Conservation (phyloP, 2,113 vertebrate genomes). For the Penelope pileata region DNA sequence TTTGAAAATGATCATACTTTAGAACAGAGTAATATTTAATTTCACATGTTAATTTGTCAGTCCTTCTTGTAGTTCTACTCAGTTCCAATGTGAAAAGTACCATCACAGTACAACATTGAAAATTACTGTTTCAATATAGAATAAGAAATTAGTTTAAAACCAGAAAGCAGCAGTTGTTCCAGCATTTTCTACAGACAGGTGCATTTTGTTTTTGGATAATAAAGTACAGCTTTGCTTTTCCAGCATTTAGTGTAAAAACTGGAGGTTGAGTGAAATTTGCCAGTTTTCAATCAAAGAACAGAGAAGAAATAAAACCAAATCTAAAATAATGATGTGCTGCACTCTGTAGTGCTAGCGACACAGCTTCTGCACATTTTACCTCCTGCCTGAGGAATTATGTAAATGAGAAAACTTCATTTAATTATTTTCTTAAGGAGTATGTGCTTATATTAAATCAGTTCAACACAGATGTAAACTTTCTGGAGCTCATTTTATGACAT, state of each 20-base stretch:
- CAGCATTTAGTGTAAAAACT: neutral
- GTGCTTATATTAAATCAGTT: neutral
- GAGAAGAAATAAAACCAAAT: neutral
- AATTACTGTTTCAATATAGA: neutral
- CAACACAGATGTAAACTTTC: neutral
- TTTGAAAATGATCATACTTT: accelerated
- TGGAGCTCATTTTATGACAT: neutral
- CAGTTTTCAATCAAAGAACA: neutral
- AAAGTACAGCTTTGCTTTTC: neutral
- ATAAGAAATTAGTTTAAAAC: neutral
- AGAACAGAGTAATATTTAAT: neutral
- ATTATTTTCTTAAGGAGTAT: neutral
- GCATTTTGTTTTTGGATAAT: neutral
- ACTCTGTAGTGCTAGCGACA: neutral
- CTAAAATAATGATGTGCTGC: neutral
- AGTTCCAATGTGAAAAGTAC: neutral
- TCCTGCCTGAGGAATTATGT: neutral
- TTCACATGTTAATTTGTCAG: neutral
- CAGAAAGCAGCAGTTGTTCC: slow-evolving; percentile 39
- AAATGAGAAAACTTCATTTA: neutral
- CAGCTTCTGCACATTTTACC: neutral
- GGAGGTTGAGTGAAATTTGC: neutral
- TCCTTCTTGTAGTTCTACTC: neutral
- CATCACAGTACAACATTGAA: neutral
- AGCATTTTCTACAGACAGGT: neutral